These are phyloP conservation scores for Crocidura indochinensis DNA, from an alignment of 2,797 vertebrate genomes.

Conservation along the genomic window DNA sequence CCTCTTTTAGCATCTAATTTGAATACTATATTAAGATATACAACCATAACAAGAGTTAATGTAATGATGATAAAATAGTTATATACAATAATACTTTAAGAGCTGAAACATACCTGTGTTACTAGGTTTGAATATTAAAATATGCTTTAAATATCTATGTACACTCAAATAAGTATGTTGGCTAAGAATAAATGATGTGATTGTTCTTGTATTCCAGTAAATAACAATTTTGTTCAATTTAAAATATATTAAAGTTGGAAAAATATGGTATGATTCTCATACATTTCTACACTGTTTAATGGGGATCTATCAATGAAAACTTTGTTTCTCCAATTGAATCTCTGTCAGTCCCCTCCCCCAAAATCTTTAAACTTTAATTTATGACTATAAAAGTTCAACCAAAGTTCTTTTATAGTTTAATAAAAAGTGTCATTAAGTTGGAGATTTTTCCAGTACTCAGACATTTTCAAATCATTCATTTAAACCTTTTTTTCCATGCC, in stretches of 20 bases:
- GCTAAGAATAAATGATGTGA: not conserved
- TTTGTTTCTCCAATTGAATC: not conserved
- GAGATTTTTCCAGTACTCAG: not conserved
- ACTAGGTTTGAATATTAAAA: not conserved
- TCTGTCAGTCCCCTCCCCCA: not conserved
- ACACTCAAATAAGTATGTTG: conserved; percentile 7
- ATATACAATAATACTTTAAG: not conserved
- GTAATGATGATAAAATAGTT: not conserved
- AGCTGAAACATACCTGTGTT: conserved; percentile 42
- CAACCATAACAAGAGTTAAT: not conserved
- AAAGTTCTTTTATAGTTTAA: not conserved
- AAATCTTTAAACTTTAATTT: not conserved
- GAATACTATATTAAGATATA: too few species aligned
- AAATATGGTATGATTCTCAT: not conserved
- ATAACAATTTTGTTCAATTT: conserved; percentile 58
- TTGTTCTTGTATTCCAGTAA: conserved; percentile 46
- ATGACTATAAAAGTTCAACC: not conserved
- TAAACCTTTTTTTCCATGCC: not conserved
- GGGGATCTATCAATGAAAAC: not conserved
- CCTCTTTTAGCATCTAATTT: too few species aligned
- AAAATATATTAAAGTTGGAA: conserved; percentile 67
- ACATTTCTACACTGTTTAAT: not conserved
- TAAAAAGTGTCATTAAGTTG: not conserved
- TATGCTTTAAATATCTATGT: too few species aligned
- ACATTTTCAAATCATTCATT: not conserved